Base-by-base conservation (phyloP, 2,888 invertebrate genomes). In the Chalcis sispes region DNA sequence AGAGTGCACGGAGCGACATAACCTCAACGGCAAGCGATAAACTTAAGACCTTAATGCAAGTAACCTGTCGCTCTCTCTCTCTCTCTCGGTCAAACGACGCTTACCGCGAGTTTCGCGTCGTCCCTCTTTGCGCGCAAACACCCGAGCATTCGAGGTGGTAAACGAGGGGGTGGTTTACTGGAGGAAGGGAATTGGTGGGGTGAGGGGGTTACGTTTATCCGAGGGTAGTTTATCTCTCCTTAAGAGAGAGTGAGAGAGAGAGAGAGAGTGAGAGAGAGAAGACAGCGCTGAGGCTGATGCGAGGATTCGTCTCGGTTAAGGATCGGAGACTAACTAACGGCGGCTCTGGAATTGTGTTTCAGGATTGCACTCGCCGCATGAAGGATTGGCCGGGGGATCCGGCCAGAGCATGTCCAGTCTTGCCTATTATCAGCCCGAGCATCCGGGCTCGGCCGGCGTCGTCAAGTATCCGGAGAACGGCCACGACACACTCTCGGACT, bases 401-500 rank as follows among this genome's bases (percentile, higher is more conserved):
- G 90, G 86, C 91, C 87, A 92, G 89, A 85, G 87, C 79, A 88
- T 89, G 87, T 86, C 88, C 81, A 86, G 88, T 54, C 84, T 89
- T 66, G 88, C 88, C 84, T 93, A 85, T 91, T 93, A 89, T 91
- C 91, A 91, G 79, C 91, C 89, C 72, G 89, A 91, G 80, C 92
- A 92, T 81, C 90, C 88, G 59, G 86, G 84, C 46, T 84, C 87
- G 13, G 80, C 88, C 29, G 88, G 88, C 76, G 90, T 90, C 70
- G 90, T 90, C 79, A 94, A 94, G 88, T 95, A 96, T 88, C 93
- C 94, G 65, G 96, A 96, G 87, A 95, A 95, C 83, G 94, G 95
- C 0, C 95, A 96, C 86, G 98, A 98, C 89, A 96, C 96, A 0
- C 93, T 98, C 80, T 95, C 97, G 1, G 98, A 98, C 89, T 98